phyloP scores from a whole-genome alignment of 1,140 invertebrate species.

The Danaus plexippus region DNA sequence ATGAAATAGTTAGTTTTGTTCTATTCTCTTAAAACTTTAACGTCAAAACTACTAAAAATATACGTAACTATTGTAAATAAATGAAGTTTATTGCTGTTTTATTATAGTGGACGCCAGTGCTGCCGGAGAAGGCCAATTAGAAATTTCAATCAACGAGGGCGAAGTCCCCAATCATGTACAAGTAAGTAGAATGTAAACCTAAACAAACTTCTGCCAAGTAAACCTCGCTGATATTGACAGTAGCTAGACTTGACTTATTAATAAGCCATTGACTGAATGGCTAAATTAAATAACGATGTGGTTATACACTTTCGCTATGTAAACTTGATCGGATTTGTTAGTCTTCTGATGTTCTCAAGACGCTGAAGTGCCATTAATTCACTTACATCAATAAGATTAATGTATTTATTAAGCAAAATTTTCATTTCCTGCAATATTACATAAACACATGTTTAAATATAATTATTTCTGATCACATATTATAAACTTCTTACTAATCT shows the following conservation, averaged over 20 bases:
- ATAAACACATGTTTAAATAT: too few relatives aligned
- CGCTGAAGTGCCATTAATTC: too few relatives aligned
- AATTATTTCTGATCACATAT: too few relatives aligned
- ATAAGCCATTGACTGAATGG: conserved; percentile 15
- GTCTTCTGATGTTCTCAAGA: not conserved
- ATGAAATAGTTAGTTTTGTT: too few relatives aligned
- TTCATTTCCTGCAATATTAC: too few relatives aligned
- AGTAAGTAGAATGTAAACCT: conserved; percentile 41
- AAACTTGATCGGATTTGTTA: conserved; percentile 4
- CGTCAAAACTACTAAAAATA: too few relatives aligned
- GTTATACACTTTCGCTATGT: not conserved
- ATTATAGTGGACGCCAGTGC: conserved; percentile 93
- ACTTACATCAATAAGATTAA: too few relatives aligned
- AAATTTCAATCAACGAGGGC: conserved; percentile 98
- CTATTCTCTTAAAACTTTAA: too few relatives aligned
- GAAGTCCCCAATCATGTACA: conserved; percentile 97
- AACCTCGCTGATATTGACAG: conserved; percentile 19
- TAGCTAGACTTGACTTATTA: conserved; percentile 22
- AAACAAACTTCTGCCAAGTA: conserved; percentile 20
- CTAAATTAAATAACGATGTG: conserved; percentile 3
- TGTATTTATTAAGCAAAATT: too few relatives aligned
- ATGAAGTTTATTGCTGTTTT: too few relatives aligned
- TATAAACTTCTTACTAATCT: too few relatives aligned
- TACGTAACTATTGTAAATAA: too few relatives aligned
- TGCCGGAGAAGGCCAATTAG: conserved; percentile 96